Evolutionary conservation across 2,888 invertebrate species (phyloP).

Genomic region (Noctua janthina): DNA sequence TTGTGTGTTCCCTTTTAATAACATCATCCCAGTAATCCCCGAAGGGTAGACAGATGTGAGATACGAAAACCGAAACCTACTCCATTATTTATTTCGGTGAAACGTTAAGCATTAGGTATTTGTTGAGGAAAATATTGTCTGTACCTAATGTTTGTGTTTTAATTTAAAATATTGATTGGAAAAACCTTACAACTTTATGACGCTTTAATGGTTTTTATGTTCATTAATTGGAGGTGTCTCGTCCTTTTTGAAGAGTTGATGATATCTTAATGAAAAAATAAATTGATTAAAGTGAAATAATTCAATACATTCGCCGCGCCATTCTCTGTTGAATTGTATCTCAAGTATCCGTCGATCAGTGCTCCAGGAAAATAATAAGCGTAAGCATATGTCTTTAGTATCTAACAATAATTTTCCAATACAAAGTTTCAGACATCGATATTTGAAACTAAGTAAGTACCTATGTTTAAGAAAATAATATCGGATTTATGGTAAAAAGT

Average conservation of each 20-base stretch:
- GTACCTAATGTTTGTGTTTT: not conserved
- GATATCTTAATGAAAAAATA: not conserved
- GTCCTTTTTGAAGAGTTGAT: not conserved
- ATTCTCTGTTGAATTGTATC: not conserved
- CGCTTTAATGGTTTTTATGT: not conserved
- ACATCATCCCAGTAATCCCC: no score
- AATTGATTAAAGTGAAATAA: not conserved
- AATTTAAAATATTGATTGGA: slow-evolving; percentile 1
- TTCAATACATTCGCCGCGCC: not conserved
- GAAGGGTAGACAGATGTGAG: not conserved
- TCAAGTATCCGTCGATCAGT: not conserved
- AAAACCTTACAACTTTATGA: not conserved
- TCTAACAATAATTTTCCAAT: not conserved
- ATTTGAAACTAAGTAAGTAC: not conserved
- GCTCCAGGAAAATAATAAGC: no score
- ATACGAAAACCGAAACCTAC: not conserved
- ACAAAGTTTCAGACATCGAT: not conserved
- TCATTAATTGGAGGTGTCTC: not conserved
- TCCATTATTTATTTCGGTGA: not conserved
- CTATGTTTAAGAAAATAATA: no score
- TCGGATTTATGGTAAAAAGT: no score
- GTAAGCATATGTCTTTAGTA: not conserved
- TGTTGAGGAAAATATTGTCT: not conserved
- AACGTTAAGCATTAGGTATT: not conserved
- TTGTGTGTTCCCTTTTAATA: not conserved